Evolutionary conservation across 2,797 vertebrate species (phyloP), one percentile per base, ranked within the genome.

Genomic region (Argentina silus): DNA sequence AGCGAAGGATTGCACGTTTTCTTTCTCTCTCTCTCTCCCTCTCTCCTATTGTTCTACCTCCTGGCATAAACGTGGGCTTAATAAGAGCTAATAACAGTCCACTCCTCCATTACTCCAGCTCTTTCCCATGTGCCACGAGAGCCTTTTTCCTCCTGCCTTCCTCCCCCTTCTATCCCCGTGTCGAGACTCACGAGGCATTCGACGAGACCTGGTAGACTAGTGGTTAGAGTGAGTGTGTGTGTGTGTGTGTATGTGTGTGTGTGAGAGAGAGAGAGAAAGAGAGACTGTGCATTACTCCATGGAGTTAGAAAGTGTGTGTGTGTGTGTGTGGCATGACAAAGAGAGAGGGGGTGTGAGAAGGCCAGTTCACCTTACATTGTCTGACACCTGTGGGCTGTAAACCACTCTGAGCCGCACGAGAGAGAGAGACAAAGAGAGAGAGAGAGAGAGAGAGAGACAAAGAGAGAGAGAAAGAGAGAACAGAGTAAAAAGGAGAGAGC

Each of bases 351-450:
- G n/a, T 50, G 48, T 50, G 48, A 50, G 48, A 15, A 50, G 9
- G 48, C 15, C 12, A 50, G n/a, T n/a, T n/a, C n/a, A 47, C 45
- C 10, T 51, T 15, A 51, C 50, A 51, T 51, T 51, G 50, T 51
- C 50, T 47, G 10, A 51, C 50, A 51, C 50, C 50, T 50, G 14
- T 55, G 45, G 48, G 48, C 48, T 50, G 48, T 6, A 50, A 50
- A 15, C 11, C 48, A 14, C 14, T 51, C 14, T 51, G 27, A 64
- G 43, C n/a, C n/a, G 44, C 36, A 45, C 4, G 7, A 17, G 47
- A 67, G 21, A 7, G 65, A 23, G 19, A 36, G 47, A 67, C 9
- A 51, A 50, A 67, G 65, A 67, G n/a, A 42, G 50, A 45, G 51
- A 51, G 50, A 55, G 10, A 67, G 10, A 9, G 63, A 36, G 12